These are phyloP conservation scores for Lethocerus indicus DNA, from an alignment of 1,140 invertebrate genomes.

Conservation along the genomic window DNA sequence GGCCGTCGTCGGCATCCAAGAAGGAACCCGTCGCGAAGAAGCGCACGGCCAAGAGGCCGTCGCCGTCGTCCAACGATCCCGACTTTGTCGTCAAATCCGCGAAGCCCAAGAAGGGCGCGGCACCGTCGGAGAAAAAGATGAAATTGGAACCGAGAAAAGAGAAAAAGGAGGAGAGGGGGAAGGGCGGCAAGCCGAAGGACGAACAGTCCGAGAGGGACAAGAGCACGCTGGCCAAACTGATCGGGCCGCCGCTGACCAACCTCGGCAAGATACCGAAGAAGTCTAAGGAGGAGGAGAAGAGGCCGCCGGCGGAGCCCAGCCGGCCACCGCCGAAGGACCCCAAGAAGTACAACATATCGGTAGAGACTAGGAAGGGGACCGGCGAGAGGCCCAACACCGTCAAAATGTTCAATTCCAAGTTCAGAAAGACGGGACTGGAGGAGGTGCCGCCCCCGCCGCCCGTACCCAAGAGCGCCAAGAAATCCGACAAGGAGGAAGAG, in stretches of 20 bases:
- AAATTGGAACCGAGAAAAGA: constrained; percentile 26
- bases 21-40: constrained; percentile 8
- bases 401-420: constrained; percentile 75
- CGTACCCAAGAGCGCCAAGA: constrained; percentile 11
- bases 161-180: constrained; percentile 19
- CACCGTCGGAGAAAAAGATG: constrained; percentile 25
- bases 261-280: constrained; percentile 62
- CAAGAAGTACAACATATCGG: constrained; percentile 61
- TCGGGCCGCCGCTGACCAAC: constrained; percentile 42
- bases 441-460: constrained; percentile 46
- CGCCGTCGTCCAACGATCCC: constrained; percentile 17
- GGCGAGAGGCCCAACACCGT: constrained; percentile 62
- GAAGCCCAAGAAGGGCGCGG: constrained; percentile 14
- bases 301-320: constrained; percentile 2
- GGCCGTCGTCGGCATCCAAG: background rate
- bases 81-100: constrained; percentile 17
- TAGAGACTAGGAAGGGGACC: constrained; percentile 49
- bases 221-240: constrained; percentile 42
- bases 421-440: constrained; percentile 66
- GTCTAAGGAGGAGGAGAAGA: constrained; percentile 14
- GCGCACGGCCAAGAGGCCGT: constrained; percentile 4
- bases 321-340: constrained; percentile 22
- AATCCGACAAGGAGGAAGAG: constrained; percentile 23
- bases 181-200: constrained; percentile 11
- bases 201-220: constrained; percentile 44